These are phyloP conservation scores for Diogma glabrata DNA, from an alignment of 2,888 invertebrate genomes.

Conservation along the genomic window DNA sequence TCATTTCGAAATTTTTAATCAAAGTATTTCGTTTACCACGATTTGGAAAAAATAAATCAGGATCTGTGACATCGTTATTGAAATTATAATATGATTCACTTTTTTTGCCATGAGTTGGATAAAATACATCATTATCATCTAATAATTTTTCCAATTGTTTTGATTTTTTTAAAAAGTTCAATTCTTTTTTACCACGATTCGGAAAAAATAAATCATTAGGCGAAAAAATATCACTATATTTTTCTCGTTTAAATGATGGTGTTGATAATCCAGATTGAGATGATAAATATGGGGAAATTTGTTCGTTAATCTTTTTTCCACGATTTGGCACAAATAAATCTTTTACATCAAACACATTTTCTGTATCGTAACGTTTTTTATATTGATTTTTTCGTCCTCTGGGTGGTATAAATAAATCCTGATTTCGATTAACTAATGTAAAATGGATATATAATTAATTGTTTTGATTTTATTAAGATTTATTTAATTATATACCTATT, in stretches of 20 bases:
- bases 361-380: background rate
- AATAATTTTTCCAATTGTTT: background rate
- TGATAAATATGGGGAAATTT: no score
- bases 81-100: background rate
- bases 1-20: no score
- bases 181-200: constrained; percentile 32
- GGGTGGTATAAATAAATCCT: constrained; percentile 33
- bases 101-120: constrained; percentile 6
- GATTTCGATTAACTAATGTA: background rate
- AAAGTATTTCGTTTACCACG: constrained; percentile 4
- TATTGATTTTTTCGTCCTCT: constrained; percentile 30
- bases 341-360: background rate
- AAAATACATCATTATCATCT: constrained; percentile 2
- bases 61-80: background rate
- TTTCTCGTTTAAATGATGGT: background rate
- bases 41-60: constrained; percentile 8
- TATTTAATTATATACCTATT: constrained; percentile 10
- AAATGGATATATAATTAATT: background rate
- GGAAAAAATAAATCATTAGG: constrained; percentile 34
- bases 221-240: background rate
- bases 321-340: constrained; percentile 15
- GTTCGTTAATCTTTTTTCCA: constrained; percentile 11
- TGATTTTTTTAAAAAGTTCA: background rate
- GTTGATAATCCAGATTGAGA: no score
- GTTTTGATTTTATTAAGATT: background rate